phyloP scores from a whole-genome alignment of 2,113 vertebrate species.

The Erythrocercus mccallii region DNA sequence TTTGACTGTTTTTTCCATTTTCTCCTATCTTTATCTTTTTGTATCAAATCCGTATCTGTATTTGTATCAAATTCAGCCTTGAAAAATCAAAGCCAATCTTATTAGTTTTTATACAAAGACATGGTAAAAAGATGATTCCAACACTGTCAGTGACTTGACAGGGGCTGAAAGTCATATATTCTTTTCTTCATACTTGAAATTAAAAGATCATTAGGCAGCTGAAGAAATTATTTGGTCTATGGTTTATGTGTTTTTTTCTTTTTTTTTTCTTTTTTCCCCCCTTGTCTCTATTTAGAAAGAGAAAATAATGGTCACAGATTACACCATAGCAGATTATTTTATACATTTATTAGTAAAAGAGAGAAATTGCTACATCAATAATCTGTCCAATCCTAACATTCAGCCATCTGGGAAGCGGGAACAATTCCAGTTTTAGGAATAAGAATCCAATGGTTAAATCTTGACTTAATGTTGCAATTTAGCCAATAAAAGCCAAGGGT shows the following conservation, averaged over 20 bases:
- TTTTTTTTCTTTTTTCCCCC: no score
- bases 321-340: neutral
- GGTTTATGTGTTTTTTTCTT: fast-evolving
- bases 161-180: neutral
- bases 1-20: neutral
- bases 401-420: neutral
- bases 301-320: neutral
- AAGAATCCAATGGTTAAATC: neutral
- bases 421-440: neutral
- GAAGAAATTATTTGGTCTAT: neutral
- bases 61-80: neutral
- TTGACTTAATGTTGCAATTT: neutral
- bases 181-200: neutral
- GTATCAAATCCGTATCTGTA: no score
- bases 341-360: neutral
- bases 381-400: neutral
- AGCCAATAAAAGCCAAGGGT: neutral
- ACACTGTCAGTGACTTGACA: neutral
- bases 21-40: neutral
- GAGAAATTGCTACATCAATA: neutral
- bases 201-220: neutral
- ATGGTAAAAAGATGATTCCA: neutral
- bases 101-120: neutral
- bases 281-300: neutral
- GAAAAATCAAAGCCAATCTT: neutral